These are phyloP conservation scores for Scrobipalpa atriplicella DNA, from an alignment of 2,888 invertebrate species.

Conservation along the genomic window DNA sequence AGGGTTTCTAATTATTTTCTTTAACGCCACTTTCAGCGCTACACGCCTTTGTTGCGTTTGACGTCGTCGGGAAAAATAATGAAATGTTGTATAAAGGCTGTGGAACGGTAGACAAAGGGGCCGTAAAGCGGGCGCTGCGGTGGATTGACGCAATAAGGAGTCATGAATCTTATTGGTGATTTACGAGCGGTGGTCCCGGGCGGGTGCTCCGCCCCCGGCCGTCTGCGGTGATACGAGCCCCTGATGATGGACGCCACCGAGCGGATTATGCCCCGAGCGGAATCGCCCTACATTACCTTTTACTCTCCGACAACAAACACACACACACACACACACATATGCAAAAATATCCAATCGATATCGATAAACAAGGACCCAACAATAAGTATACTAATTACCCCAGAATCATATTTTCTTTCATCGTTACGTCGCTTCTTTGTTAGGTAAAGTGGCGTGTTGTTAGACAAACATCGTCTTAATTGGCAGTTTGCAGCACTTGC, in stretches of 20 bases:
- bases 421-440: slow-evolving; percentile 4
- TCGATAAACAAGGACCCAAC: too few species aligned
- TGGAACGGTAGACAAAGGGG: slow-evolving; percentile 22
- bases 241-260: slow-evolving; percentile 39
- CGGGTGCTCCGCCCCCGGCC: slow-evolving; percentile 25
- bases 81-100: slow-evolving; percentile 21
- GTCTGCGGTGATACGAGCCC: slow-evolving; percentile 26
- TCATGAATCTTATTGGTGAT: slow-evolving; percentile 67
- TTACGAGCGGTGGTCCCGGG: slow-evolving; percentile 46
- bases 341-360: too few species aligned
- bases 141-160: slow-evolving; percentile 50
- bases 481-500: slow-evolving; percentile 27
- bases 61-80: slow-evolving; percentile 33
- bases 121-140: slow-evolving; percentile 16
- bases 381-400: not conserved
- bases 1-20: slow-evolving; percentile 82
- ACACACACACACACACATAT: too few species aligned
- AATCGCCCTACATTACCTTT: slow-evolving; percentile 28
- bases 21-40: slow-evolving; percentile 72
- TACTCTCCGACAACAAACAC: not conserved
- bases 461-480: slow-evolving; percentile 25
- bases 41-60: slow-evolving; percentile 54
- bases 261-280: slow-evolving; percentile 31
- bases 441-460: slow-evolving; percentile 22
- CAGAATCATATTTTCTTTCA: not conserved